Base-by-base conservation (phyloP, 2,888 invertebrate species). In the Notodonta dromedarius region DNA sequence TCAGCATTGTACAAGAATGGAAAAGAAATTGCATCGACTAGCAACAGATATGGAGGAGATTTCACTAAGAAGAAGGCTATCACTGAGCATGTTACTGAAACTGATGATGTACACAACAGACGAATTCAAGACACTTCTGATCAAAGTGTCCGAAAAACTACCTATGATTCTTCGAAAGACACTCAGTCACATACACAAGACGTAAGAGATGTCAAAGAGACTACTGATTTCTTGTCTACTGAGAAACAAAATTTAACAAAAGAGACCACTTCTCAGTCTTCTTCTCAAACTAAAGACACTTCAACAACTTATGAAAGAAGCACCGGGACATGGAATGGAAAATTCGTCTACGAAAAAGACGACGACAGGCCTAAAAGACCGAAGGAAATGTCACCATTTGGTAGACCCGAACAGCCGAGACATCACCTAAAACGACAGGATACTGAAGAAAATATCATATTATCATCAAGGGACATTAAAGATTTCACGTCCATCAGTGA, bases 321-420 rank as follows among this genome's bases (percentile, higher is more conserved):
- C 62, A 93, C 93, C 35, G 93, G 93, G 61, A 87, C 93, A 11
- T 95, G 95, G 95, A 94, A 95, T 62, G 95, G 95, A 12, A 94
- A 94, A 71, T 95, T 95, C 65, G 80, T 85, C 24, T 93, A 94
- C 68, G 94, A 94, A 79, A 94, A 87, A 66, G 89, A 91, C 58
- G 89, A 90, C 59, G 91, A 89, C 56, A 87, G 90, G 65, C 91
- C 91, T 13, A 90, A 87, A 72, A 84, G 74, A 69, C 91, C 91
- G 0, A 91, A 91, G 71, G 80, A 91, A 76, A 85, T 87, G 82
- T 90, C 93, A 60, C 92, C 93, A 12, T 91, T 90, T 72, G 90
- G 90, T n/a, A 84, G 81, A 64, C 83, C 89, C 42, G 92, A 92
- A 69, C 84, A 86, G 67, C 91, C 91, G 13, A 87, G 85, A 66